Evolutionary conservation across 1,140 invertebrate species (phyloP).

Genomic region (Lordiphosa clarofinis): DNA sequence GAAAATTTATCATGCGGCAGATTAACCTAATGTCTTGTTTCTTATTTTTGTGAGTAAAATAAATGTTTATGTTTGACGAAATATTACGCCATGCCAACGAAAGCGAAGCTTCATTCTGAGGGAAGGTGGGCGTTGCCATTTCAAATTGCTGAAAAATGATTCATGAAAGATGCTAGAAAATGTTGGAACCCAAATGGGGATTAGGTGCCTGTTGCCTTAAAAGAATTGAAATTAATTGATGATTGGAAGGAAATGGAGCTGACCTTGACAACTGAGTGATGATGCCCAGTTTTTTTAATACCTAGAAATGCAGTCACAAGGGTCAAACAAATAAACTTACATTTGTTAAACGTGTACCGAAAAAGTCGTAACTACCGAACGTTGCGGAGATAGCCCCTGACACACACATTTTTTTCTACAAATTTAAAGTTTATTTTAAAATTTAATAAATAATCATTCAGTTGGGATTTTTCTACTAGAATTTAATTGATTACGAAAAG

Average conservation of each 20-base stretch:
- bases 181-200: constrained; percentile 22
- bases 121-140: constrained; percentile 3
- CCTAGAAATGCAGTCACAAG: too few species aligned
- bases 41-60: constrained; percentile 8
- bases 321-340: too few species aligned
- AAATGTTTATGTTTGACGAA: constrained; percentile 14
- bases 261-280: constrained; percentile 42
- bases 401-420: too few species aligned
- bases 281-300: not conserved
- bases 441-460: too few species aligned
- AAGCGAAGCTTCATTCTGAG: constrained; percentile 30
- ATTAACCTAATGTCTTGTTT: constrained; percentile 27
- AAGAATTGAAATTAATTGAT: not conserved
- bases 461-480: too few species aligned
- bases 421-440: too few species aligned
- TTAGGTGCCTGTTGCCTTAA: not conserved
- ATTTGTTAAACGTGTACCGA: too few species aligned
- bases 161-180: constrained; percentile 23
- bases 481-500: too few species aligned
- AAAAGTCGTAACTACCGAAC: too few species aligned
- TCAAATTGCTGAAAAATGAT: constrained; percentile 42
- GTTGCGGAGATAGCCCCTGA: too few species aligned
- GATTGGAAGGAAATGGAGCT: constrained; percentile 19
- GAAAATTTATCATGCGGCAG: constrained; percentile 61
- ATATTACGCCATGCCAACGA: constrained; percentile 41